Evolutionary conservation across 2,888 invertebrate species (phyloP).

Genomic region (Drosophila conformis): DNA sequence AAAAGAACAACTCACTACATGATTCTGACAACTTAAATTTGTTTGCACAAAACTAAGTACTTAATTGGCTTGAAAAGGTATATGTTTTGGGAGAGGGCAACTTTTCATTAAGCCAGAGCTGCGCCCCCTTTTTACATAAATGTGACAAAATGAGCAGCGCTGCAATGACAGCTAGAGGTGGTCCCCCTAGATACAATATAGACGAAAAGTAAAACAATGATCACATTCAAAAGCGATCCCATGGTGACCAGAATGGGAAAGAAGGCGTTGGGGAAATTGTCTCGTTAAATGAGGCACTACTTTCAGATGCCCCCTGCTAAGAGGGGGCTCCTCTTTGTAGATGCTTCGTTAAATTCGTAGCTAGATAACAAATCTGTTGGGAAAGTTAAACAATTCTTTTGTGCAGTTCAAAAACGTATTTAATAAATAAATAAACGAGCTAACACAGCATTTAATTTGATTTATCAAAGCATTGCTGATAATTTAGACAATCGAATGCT

Average conservation of each 20-base stretch:
- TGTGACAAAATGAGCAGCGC: slow-evolving; percentile 41
- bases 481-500: slow-evolving; percentile 9
- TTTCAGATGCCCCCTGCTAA: not conserved
- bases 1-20: not conserved
- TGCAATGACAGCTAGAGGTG: slow-evolving; percentile 11
- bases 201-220: slow-evolving; percentile 5
- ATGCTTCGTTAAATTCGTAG: not conserved
- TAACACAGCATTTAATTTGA: slow-evolving; percentile 7
- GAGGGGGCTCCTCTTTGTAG: not conserved
- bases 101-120: not conserved
- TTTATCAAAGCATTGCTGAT: slow-evolving; percentile 9
- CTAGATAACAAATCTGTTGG: not conserved
- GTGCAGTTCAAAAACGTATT: not conserved
- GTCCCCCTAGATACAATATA: not conserved
- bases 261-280: slow-evolving; percentile 1
- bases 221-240: slow-evolving; percentile 17
- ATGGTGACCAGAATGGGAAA: slow-evolving; percentile 13
- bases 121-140: slow-evolving; percentile 31
- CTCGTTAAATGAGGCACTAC: slow-evolving; percentile 24
- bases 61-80: not conserved
- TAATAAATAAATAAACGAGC: not conserved
- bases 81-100: not conserved
- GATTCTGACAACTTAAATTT: not conserved
- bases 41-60: not conserved
- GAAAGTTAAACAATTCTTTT: not conserved